Evolutionary conservation across 2,888 invertebrate genomes (phyloP), one percentile per base, ranked within the genome.

Genomic region (Ptychoptera albimana): DNA sequence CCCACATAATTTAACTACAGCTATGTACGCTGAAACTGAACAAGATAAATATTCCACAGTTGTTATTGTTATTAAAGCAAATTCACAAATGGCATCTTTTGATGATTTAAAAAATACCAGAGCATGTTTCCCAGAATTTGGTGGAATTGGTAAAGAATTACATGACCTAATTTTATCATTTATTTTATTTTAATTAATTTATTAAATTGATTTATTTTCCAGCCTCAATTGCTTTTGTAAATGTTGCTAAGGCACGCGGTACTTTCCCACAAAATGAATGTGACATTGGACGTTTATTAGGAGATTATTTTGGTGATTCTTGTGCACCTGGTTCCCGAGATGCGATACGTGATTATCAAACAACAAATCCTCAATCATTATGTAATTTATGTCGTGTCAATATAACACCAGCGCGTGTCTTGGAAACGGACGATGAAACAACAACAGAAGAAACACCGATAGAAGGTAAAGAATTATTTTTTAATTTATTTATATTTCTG

Each of bases 71-170:
- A 61, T 79, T 1, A 72, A 68, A 50, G 55, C 58, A n/a, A 50
- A 53, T 12, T 54, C 60, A 15, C 53, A 54, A 37, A 66, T 74
- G 42, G 68, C 64, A 0, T 63, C 67, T 23, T 73, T 78, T 49
- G 67, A 69, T 48, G 72, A 74, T 55, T 55, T 81, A 2, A 64
- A 69, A 35, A 68, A 62, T 1, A 71, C 66, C 49, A 69, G 63
- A 16, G 77, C 75, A 0, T 81, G 80, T 57, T 74, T 81, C 63
- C 76, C 79, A 0, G 75, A 77, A 54, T 80, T 69, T 51, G 75
- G 77, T 1, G 79, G 79, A 32, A 72, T 79, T 7, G 23, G 23
- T 23, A 23, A 23, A 23, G 23, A 23, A n/a, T n/a, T n/a, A n/a
- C 44, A 72, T 76, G 76, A 50, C 62, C 53, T 39, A 31, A 41